Base-by-base conservation (phyloP, 2,113 vertebrate genomes). In the Centrocercus urophasianus region DNA sequence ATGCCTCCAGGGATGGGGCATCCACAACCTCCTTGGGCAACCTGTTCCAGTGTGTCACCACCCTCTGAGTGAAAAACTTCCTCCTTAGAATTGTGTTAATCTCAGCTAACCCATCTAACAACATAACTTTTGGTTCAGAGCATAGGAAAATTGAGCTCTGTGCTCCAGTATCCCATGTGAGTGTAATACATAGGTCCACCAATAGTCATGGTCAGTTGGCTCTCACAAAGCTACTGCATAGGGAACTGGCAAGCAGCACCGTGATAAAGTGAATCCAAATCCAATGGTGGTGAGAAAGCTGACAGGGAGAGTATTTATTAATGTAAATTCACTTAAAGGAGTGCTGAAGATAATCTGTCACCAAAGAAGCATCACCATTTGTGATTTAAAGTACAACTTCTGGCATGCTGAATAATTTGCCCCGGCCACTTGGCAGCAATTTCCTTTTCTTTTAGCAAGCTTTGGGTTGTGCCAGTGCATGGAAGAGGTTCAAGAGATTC, bases 81-180 rank as follows among this genome's bases (percentile, higher is more conserved):
- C 43, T 45, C 43, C 43, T 48, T 48, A 64, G 40, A 12, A 43
- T 18, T 93, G 65, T 64, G 57, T 43, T 57, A 92, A 93, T 84
- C 42, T 40, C 47, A 82, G 74, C 34, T 75, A 40, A 91, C 47
- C 12, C 11, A 48, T 11, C 47, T 48, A 48, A 22, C 47, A 48
- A 48, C 47, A 93, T 21, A 84, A 63, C 34, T 91, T 88, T 78
- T 91, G 80, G 66, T 93, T 89, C 81, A 89, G 76, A 86, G 76
- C 66, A 86, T 32, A 66, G 72, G 32, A 74, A 78, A 89, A 74
- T n/a, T 61, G 60, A 65, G 32, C 61, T 70, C 21, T 73, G 88
- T 86, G 32, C 66, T 91, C 32, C 59, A 69, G 18, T 1, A 0
- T 89, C 66, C 50, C 0, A 0, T 50, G 61, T 52, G 76, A 91